phyloP scores from a whole-genome alignment of 1,140 invertebrate genomes.

The Pectinophora gossypiella region DNA sequence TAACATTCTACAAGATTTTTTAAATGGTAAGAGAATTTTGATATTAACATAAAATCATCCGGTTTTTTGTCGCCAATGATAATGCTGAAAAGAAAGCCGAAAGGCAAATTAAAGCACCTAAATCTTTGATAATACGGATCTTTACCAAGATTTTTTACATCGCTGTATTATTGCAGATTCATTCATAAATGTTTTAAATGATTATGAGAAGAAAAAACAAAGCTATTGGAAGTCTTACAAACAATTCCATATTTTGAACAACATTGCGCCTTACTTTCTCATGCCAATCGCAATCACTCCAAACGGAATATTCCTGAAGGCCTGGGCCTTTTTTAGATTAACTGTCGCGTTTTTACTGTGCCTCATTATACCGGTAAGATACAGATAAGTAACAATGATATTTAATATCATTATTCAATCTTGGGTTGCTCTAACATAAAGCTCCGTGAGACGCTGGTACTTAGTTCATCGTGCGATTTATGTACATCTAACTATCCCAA shows the following conservation, averaged over 20 bases:
- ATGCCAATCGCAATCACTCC: slow-evolving; percentile 66
- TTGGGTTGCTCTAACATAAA: too few relatives aligned
- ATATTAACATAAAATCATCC: too few relatives aligned
- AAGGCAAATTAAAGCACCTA: too few relatives aligned
- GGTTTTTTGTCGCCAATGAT: too few relatives aligned
- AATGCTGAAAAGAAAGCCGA: too few relatives aligned
- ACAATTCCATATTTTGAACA: slow-evolving; percentile 48
- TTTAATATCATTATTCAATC: too few relatives aligned
- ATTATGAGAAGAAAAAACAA: slow-evolving; percentile 48
- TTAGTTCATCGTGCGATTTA: too few relatives aligned
- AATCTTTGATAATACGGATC: too few relatives aligned
- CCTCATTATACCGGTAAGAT: slow-evolving; percentile 61
- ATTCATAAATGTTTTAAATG: slow-evolving; percentile 52
- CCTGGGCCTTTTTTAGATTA: slow-evolving; percentile 59
- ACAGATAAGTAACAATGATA: too few relatives aligned
- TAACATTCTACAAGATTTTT: slow-evolving; percentile 45
- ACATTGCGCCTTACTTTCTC: slow-evolving; percentile 52
- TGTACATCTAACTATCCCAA: too few relatives aligned
- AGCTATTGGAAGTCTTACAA: slow-evolving; percentile 56
- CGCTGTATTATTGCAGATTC: slow-evolving; percentile 50
- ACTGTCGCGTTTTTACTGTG: slow-evolving; percentile 43
- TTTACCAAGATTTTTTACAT: too few relatives aligned
- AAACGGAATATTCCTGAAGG: slow-evolving; percentile 60
- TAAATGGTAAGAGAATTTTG: slow-evolving; percentile 40
- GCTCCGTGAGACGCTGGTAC: too few relatives aligned